Percentiles rank a stretch among this genome's conserved stretches.
phyloP scores from a whole-genome alignment of 2,113 vertebrate species.

The Bos javanicus region DNA sequence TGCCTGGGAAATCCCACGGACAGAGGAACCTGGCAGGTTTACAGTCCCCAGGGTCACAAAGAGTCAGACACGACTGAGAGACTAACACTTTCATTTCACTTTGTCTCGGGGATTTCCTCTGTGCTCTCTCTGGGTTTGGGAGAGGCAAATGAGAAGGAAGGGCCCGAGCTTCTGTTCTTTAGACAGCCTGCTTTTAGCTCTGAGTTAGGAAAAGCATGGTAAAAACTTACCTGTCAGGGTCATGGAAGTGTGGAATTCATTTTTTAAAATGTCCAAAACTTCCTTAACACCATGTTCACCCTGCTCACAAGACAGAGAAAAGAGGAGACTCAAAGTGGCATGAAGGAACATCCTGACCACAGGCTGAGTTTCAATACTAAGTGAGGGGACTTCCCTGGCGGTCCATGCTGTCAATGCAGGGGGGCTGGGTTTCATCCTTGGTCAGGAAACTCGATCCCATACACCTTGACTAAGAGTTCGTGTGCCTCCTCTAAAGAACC shows the following conservation, averaged over 20 bases:
- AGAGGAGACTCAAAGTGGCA: background rate
- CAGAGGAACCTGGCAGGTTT: background rate
- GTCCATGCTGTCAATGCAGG: background rate
- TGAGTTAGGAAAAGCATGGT: background rate
- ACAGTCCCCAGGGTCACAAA: background rate
- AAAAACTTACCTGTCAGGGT: conserved; percentile 86
- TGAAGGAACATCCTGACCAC: background rate
- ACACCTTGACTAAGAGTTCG: background rate
- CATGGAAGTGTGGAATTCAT: conserved; percentile 93
- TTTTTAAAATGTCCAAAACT: conserved; percentile 91
- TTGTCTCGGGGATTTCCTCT: background rate
- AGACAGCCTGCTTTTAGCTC: background rate
- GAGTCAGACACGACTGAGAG: background rate
- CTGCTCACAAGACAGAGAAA: conserved; percentile 72
- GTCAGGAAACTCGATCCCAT: background rate
- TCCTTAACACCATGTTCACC: conserved; percentile 91
- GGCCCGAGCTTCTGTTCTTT: rapidly evolving
- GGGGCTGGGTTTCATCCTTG: background rate
- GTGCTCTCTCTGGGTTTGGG: background rate
- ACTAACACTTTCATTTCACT: background rate
- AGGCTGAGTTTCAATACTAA: background rate
- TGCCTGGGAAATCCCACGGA: background rate
- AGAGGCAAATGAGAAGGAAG: background rate
- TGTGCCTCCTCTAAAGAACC: background rate
- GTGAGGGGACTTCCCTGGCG: background rate